Evolutionary conservation across 1,140 invertebrate genomes (phyloP).

Genomic region (Protaetia brevitarsis): DNA sequence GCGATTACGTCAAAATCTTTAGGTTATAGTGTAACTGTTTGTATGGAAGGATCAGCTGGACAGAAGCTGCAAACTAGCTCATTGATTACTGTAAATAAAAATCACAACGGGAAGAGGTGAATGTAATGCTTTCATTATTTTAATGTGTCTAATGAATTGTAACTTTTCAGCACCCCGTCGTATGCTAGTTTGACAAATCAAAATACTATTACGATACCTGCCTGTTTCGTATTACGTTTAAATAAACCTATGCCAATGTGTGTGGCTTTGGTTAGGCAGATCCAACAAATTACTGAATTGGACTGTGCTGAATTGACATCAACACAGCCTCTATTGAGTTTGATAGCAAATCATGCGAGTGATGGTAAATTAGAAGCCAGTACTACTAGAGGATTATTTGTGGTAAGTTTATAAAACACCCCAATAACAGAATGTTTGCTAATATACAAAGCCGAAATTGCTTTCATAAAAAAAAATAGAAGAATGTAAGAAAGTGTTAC

Average conservation of each 20-base stretch:
- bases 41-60: constrained; percentile 82
- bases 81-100: constrained; percentile 73
- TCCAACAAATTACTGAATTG: constrained; percentile 70
- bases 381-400: constrained; percentile 72
- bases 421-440: background rate
- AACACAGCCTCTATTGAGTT: constrained; percentile 68
- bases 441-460: background rate
- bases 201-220: constrained; percentile 86
- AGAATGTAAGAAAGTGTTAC: no score
- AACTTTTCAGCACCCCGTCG: constrained; percentile 63
- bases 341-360: constrained; percentile 72
- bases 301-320: constrained; percentile 64
- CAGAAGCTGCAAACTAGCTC: constrained; percentile 83
- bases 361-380: constrained; percentile 65
- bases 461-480: no score
- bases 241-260: constrained; percentile 85
- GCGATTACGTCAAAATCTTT: constrained; percentile 66
- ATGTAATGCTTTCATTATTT: constrained; percentile 27
- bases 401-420: constrained; percentile 54
- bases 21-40: constrained; percentile 84
- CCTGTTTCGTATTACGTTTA: constrained; percentile 85
- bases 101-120: constrained; percentile 75
- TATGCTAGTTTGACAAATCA: constrained; percentile 74
- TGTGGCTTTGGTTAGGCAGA: constrained; percentile 66
- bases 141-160: constrained; percentile 21